phyloP scores from a whole-genome alignment of 1,140 invertebrate species.

The Drosophila nigromelanica region DNA sequence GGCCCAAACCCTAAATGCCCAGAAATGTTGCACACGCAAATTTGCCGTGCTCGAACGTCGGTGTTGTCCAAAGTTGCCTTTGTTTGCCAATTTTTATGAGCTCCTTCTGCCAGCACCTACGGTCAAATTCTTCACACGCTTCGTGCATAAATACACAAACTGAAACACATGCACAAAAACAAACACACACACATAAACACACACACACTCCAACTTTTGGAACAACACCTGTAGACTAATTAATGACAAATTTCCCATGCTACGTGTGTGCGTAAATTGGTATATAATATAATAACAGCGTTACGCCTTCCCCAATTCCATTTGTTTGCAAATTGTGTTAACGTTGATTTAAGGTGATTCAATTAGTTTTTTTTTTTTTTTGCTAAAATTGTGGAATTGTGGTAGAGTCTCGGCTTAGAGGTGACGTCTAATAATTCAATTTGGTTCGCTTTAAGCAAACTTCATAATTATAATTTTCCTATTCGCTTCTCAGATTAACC shows the following conservation, averaged over 20 bases:
- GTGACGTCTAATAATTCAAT: background rate
- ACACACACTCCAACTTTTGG: constrained; percentile 19
- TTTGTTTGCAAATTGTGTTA: constrained; percentile 37
- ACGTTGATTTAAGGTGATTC: constrained; percentile 39
- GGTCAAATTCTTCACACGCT: constrained; percentile 47
- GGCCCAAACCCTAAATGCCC: constrained; percentile 8
- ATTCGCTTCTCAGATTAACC: background rate
- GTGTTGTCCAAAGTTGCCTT: constrained; percentile 69
- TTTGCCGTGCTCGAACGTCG: constrained; percentile 51
- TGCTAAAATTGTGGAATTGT: constrained; percentile 9
- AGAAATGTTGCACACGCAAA: constrained; percentile 61
- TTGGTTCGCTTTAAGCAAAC: background rate
- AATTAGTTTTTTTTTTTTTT: constrained; percentile 19
- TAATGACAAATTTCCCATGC: constrained; percentile 66
- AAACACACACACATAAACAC: background rate
- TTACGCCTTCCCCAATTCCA: constrained; percentile 27
- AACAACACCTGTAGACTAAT: constrained; percentile 72
- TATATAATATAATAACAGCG: constrained; percentile 34
- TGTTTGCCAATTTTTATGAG: constrained; percentile 78
- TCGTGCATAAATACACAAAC: constrained; percentile 21
- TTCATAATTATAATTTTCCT: constrained; percentile 1
- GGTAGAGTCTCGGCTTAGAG: background rate
- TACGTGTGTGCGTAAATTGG: constrained; percentile 38
- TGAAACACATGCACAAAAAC: constrained; percentile 3
- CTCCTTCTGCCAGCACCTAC: constrained; percentile 22